phyloP scores from a whole-genome alignment of 2,888 invertebrate genomes.

The Cerastis leucographa region DNA sequence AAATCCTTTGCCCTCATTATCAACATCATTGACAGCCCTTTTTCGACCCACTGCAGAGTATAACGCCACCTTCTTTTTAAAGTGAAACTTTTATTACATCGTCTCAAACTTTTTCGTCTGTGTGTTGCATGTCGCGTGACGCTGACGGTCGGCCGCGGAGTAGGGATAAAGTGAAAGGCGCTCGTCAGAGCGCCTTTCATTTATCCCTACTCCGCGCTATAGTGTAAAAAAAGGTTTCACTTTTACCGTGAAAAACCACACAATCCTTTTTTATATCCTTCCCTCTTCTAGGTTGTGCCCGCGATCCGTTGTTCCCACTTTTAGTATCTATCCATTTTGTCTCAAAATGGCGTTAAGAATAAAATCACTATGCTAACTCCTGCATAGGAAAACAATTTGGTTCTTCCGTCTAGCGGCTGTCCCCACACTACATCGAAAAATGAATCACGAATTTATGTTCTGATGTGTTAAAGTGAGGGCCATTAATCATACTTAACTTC shows the following conservation, averaged over 20 bases:
- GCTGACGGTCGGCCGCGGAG: too few relatives aligned
- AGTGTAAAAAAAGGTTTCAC: too few relatives aligned
- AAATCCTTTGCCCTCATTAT: not conserved
- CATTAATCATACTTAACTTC: constrained; percentile 35
- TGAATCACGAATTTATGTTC: not conserved
- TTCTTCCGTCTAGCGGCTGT: not conserved
- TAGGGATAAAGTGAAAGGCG: too few relatives aligned
- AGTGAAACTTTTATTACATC: too few relatives aligned
- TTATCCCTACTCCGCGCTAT: too few relatives aligned
- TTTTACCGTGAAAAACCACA: too few relatives aligned
- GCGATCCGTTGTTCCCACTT: not conserved
- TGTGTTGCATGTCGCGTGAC: too few relatives aligned
- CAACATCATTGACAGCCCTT: not conserved
- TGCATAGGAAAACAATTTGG: not conserved
- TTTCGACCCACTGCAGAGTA: not conserved
- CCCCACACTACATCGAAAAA: not conserved
- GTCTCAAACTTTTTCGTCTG: too few relatives aligned
- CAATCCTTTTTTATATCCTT: not conserved
- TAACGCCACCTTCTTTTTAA: not conserved
- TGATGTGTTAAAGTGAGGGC: not conserved
- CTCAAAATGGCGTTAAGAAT: not conserved
- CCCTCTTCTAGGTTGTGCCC: not conserved
- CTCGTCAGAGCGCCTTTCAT: too few relatives aligned
- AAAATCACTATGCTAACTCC: too few relatives aligned
- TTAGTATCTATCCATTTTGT: not conserved